These are phyloP conservation scores for Calcarius lapponicus DNA, from an alignment of 2,797 vertebrate genomes.

Conservation along the genomic window DNA sequence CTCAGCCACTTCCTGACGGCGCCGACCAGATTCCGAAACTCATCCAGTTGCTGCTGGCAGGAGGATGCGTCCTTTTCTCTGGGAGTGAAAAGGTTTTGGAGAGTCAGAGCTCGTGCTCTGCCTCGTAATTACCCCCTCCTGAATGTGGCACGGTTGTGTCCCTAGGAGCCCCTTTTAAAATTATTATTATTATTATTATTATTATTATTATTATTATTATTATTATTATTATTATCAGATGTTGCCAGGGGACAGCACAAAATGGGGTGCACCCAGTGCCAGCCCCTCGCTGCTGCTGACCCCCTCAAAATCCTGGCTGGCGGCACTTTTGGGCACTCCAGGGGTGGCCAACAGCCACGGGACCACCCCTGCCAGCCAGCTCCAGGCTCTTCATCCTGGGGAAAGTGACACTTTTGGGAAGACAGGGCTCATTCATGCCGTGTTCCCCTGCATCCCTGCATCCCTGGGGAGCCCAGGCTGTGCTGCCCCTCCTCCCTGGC, in stretches of 20 bases:
- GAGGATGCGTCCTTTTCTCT: constrained; percentile 88
- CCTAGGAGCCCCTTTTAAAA: not conserved
- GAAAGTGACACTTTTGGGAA: not conserved
- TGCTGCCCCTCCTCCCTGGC: not conserved
- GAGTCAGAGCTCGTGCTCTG: constrained; percentile 56
- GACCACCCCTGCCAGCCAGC: not conserved
- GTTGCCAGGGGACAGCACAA: not conserved
- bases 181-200: not conserved
- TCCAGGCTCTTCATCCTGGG: not conserved
- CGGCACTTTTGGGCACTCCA: not conserved
- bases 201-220: not conserved
- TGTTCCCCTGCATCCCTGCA: not conserved
- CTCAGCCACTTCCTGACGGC: constrained; percentile 90
- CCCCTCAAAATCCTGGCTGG: not conserved
- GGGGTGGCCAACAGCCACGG: accelerated
- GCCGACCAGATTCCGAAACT: constrained; percentile 87
- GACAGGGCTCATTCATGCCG: not conserved
- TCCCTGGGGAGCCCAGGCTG: not conserved
- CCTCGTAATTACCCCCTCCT: constrained; percentile 28
- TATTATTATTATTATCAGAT: not conserved
- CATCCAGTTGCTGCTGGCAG: constrained; percentile 88
- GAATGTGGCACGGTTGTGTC: constrained; percentile 16
- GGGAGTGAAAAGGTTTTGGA: constrained; percentile 46
- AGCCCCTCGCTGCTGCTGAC: not conserved
- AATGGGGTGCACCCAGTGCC: not conserved